Conservation (phyloP, 2,797 vertebrate genomes). For the Vireo griseus region DNA sequence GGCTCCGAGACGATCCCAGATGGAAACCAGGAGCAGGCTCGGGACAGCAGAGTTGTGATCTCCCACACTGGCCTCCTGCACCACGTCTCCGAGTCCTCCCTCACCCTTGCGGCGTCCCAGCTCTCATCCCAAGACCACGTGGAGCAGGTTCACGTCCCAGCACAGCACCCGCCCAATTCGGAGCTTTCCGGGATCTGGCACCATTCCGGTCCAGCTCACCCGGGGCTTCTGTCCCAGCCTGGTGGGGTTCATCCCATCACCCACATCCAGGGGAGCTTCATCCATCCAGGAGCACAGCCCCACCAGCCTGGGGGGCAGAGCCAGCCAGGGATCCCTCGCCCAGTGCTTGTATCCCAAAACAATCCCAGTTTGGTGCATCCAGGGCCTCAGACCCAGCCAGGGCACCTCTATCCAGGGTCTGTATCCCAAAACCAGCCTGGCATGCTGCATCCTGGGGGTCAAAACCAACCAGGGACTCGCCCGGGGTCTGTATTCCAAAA, state of each 20-base stretch:
- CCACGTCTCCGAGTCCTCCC: neutral
- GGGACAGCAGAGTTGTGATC: rapidly evolving
- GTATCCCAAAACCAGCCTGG: neutral
- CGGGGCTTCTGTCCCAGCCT: neutral
- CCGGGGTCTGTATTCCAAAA: rapidly evolving
- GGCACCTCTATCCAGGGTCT: rapidly evolving
- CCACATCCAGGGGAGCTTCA: neutral
- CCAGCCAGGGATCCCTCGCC: neutral
- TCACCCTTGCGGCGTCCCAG: neutral
- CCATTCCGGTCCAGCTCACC: neutral
- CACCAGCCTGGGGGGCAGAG: neutral
- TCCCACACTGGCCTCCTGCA: neutral
- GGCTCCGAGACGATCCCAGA: rapidly evolving
- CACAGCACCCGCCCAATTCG: neutral
- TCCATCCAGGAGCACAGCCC: rapidly evolving
- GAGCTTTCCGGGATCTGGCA: neutral
- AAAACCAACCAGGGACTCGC: rapidly evolving
- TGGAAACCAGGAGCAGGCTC: rapidly evolving
- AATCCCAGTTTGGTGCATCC: rapidly evolving
- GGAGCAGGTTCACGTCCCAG: neutral
- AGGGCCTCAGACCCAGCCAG: rapidly evolving
- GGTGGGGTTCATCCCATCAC: neutral
- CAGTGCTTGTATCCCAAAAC: neutral
- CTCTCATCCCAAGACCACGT: neutral
- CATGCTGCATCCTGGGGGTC: rapidly evolving